These are phyloP conservation scores for Apostichopus californicus DNA, from an alignment of 35 echinoderm and acorn worm genomes.

Conservation along the genomic window DNA sequence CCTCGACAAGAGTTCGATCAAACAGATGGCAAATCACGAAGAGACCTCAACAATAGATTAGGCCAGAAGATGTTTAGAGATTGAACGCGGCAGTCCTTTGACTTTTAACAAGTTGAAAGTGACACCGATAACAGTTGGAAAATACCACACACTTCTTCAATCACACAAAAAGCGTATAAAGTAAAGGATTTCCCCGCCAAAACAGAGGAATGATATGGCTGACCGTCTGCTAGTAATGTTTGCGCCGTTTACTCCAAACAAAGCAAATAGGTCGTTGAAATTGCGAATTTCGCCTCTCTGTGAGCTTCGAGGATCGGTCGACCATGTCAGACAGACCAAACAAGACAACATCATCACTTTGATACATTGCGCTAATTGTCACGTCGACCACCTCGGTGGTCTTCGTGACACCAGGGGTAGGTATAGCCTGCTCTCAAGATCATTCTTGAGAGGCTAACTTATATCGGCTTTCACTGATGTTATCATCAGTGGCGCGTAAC, in stretches of 20 bases:
- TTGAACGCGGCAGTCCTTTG: conserved; percentile 27
- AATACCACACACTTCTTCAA: conserved; percentile 1
- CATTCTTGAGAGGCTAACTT: too few relatives aligned
- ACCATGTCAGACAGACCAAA: neutral
- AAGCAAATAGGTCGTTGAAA: neutral
- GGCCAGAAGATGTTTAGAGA: conserved; percentile 26
- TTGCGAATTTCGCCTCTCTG: neutral
- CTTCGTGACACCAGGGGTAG: neutral
- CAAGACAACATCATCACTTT: neutral
- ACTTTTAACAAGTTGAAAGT: conserved; percentile 32
- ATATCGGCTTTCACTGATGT: too few relatives aligned
- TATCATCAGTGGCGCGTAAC: too few relatives aligned
- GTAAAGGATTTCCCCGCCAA: conserved; percentile 11
- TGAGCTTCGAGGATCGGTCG: neutral
- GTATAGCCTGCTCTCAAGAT: too few relatives aligned
- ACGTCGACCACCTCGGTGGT: neutral
- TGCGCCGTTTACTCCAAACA: conserved; percentile 27
- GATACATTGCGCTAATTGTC: neutral
- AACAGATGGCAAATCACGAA: conserved; percentile 5
- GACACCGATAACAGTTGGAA: neutral
- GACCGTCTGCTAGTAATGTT: conserved; percentile 21
- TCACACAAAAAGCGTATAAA: conserved; percentile 7
- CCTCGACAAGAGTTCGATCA: neutral
- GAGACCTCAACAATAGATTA: conserved; percentile 6
- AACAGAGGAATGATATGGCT: conserved; percentile 20